Evolutionary conservation across 2,797 vertebrate genomes (phyloP), one percentile per base, ranked within the genome.

Genomic region (Artibeus lituratus): DNA sequence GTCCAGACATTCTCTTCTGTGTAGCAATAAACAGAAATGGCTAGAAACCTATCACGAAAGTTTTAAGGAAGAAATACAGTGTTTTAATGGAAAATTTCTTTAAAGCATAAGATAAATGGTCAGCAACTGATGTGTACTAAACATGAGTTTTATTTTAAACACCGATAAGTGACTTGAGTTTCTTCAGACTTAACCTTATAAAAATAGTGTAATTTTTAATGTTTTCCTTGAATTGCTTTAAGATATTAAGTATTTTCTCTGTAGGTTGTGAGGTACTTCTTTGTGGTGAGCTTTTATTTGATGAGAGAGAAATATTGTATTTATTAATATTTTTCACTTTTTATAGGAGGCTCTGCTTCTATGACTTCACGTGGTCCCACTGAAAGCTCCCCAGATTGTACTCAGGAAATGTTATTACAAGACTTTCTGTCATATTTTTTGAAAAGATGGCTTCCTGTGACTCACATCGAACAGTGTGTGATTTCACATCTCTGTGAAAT

Each of bases 381-480:
- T 94, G 90, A 97, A 97, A 87, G 94, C 97, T 98, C 97, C 98
- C 97, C 88, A 94, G 98, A 97, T 97, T 98, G 95, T 95, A 96
- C 94, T 98, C 96, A 97, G 98, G 98, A 98, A 98, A 98, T 98
- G 97, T 98, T 98, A 97, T 98, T 98, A 95, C 98, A 98, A 98
- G 96, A 88, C 57, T 96, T 98, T 98, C 96, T 98, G 98, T 98
- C 10, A 76, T 97, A 77, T 97, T 98, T 97, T 96, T 96, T 96
- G 96, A 93, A 98, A 98, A 98, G 97, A 98, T 98, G 97, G 85
- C 96, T 97, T 98, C 97, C 96, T 96, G 90, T 72, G 80, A 96
- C 97, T 95, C 94, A 95, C 72, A 0, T 62, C 86, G 95, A 97
- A 83, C 90, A 90, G 96, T 96, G 51, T 96, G 44, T 65, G 91